Evolutionary conservation across 1,140 invertebrate species (phyloP).

Genomic region (Pogonognathellus flavescens): DNA sequence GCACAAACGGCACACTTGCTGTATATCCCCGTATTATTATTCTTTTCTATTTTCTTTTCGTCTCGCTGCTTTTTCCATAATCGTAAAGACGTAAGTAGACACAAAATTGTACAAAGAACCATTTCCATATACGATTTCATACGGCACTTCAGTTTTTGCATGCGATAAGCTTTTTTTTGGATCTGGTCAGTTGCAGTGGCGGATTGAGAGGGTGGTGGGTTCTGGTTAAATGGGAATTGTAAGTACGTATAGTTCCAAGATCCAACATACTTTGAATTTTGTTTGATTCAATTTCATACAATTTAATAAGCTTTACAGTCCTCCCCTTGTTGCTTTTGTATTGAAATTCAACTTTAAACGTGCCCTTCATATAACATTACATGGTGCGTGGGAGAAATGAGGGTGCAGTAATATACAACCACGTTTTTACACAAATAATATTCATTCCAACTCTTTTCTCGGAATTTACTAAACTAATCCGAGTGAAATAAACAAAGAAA

Average conservation of each 20-base stretch:
- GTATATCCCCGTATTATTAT: not conserved
- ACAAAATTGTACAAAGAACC: conserved; percentile 22
- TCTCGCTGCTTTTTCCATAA: conserved; percentile 13
- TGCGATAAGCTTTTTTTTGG: not conserved
- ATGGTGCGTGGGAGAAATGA: not conserved
- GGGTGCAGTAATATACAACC: not conserved
- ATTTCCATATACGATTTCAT: conserved; percentile 46
- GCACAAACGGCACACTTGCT: not conserved
- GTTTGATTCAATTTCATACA: not conserved
- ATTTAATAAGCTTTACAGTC: not conserved
- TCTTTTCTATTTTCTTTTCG: conserved; percentile 13
- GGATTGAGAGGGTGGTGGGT: no score
- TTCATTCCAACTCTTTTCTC: not conserved
- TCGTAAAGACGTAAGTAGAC: not conserved
- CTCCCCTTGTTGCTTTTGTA: not conserved
- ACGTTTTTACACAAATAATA: not conserved
- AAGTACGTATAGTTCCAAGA: no score
- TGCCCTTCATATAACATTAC: not conserved
- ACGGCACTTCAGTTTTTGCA: not conserved
- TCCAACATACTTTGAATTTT: not conserved
- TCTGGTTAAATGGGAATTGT: no score
- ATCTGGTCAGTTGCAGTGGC: not conserved
- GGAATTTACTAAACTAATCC: not conserved
- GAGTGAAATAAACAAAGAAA: not conserved
- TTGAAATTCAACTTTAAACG: not conserved